Evolutionary conservation across 2,888 invertebrate species (phyloP), one percentile per base, ranked within the genome.

Genomic region (Rhingia rostrata): DNA sequence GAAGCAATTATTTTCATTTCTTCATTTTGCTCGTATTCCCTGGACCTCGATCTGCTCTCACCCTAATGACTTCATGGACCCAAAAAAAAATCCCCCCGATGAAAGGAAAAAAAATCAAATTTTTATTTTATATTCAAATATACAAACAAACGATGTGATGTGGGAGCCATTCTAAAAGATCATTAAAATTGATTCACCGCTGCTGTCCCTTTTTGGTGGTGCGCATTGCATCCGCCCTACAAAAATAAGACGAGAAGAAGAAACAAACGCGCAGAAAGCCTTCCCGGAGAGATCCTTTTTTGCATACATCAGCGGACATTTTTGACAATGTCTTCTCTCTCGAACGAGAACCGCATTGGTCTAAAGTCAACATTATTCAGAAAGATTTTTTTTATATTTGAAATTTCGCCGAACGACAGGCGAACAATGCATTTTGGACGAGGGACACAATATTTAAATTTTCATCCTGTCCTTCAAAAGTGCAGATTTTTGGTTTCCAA

Each of bases 401-500:
- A 35, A 73, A 80, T 83, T 79, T 72, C 78, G 66, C 49, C 61
- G 58, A 79, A 66, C 37, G 69, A 70, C 81, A 64, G 58, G 14
- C 64, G 43, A 75, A 84, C 79, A 84, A 84, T 84, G 74, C 63
- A 37, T 49, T 49, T 56, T 49, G 9, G 43, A 64, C 63, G 37
- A 51, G 58, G 58, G 51, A 64, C 60, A 83, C 64, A 86, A 86
- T 86, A 87, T 86, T 86, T 86, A 86, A 87, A 88, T 87, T 88
- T 88, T 86, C 86, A 87, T 86, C 77, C 87, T 88, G 89, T 90
- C 89, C 88, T 87, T 89, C 89, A 90, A 89, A 90, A 89, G 90
- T 89, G 88, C 89, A 90, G 90, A 90, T 89, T 89, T 90, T 88
- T 88, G 58, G 86, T 89, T 90, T 90, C 89, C 90, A 88, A 89